Evolutionary conservation across 2,797 vertebrate genomes (phyloP).

Genomic region (Miichthys miiuy): DNA sequence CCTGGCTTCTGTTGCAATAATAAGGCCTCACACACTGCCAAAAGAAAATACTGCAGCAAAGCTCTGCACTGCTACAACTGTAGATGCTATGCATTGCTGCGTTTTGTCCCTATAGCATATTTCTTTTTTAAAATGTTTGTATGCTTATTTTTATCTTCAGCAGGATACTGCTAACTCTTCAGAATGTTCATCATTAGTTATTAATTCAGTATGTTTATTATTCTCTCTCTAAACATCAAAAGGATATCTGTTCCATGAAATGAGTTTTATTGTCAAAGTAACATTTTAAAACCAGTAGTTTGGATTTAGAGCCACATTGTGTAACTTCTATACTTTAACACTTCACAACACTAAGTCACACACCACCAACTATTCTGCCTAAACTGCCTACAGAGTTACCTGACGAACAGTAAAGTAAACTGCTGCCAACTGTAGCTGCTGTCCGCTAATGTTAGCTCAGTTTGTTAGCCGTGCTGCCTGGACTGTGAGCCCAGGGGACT

Average conservation of each 20-base stretch:
- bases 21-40: conserved; percentile 77
- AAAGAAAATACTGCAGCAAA: conserved; percentile 66
- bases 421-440: too few species aligned
- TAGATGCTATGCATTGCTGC: conserved; percentile 32
- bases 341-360: too few species aligned
- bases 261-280: neutral
- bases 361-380: too few species aligned
- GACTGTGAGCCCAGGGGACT: too few species aligned
- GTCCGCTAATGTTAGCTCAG: too few species aligned
- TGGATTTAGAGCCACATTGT: neutral
- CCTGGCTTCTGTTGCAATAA: conserved; percentile 79
- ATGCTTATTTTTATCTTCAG: neutral
- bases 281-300: neutral
- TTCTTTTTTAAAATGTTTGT: neutral
- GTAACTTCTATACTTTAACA: too few species aligned
- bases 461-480: too few species aligned
- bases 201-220: neutral
- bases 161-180: neutral
- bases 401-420: too few species aligned
- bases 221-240: neutral
- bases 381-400: too few species aligned
- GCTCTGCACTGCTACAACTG: conserved; percentile 50
- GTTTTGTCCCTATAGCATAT: conserved; percentile 10
- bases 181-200: too few species aligned
- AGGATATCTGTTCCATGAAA: neutral